These are phyloP conservation scores for Prietella phreatophila DNA, from an alignment of 2,113 vertebrate species.

Conservation along the genomic window DNA sequence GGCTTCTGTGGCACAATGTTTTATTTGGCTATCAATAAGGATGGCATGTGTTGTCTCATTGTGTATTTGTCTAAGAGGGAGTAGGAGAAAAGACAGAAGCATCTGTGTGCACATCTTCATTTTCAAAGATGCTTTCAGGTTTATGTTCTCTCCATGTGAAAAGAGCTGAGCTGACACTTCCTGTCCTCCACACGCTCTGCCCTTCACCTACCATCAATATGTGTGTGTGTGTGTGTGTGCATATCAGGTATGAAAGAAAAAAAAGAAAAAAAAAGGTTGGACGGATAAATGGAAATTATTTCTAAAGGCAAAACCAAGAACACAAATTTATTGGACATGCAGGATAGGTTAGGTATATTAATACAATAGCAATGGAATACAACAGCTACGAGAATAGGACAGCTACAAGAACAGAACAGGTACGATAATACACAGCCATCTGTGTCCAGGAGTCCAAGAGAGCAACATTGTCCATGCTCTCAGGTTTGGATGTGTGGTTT, in stretches of 20 bases:
- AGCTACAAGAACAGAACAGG: background rate
- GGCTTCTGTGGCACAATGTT: conserved; percentile 38
- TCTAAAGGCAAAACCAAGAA: background rate
- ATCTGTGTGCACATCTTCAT: conserved; percentile 17
- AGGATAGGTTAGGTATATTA: background rate
- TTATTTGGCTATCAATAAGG: background rate
- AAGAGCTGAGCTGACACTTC: conserved; percentile 25
- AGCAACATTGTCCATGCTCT: background rate
- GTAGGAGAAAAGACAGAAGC: background rate
- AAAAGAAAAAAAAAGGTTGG: no score
- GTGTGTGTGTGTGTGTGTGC: background rate
- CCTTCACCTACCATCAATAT: background rate
- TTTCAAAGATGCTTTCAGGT: conserved; percentile 20
- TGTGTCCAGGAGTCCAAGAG: background rate
- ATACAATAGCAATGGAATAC: background rate
- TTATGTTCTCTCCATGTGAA: background rate
- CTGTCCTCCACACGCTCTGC: background rate
- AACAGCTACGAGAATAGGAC: no score
- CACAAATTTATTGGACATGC: background rate
- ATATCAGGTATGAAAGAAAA: background rate
- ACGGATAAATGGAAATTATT: background rate
- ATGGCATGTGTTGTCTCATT: conserved; percentile 12
- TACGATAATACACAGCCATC: background rate
- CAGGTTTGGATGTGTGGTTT: background rate
- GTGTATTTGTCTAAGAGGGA: background rate